Percentiles rank a stretch among this genome's conserved stretches.
Evolutionary conservation across 2,113 vertebrate genomes (phyloP).

Genomic region (Paralichthys olivaceus): DNA sequence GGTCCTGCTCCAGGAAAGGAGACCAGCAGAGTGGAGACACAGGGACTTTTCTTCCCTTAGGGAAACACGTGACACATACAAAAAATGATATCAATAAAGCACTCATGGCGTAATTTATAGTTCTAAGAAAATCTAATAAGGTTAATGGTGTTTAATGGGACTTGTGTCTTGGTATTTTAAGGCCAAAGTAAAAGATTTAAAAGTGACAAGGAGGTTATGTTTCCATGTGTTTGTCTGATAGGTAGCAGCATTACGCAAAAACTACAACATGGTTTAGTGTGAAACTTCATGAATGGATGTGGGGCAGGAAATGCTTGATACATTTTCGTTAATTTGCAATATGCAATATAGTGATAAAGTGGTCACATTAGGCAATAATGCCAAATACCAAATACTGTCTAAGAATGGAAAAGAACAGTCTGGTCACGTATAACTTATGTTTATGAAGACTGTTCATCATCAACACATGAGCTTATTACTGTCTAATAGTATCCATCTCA

Average conservation of each 20-base stretch:
- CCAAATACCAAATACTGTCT: neutral
- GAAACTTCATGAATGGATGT: too few species aligned
- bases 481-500: neutral
- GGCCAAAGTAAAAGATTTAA: neutral
- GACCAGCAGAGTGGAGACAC: slow-evolving; percentile 43
- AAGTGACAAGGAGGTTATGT: too few species aligned
- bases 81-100: slow-evolving; percentile 16
- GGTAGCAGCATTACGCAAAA: too few species aligned
- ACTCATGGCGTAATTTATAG: neutral
- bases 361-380: neutral
- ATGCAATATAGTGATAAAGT: too few species aligned
- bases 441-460: neutral
- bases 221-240: too few species aligned
- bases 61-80: slow-evolving; percentile 28
- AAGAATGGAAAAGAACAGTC: neutral
- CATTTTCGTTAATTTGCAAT: too few species aligned
- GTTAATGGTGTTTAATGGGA: neutral
- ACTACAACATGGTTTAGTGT: too few species aligned
- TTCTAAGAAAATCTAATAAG: neutral
- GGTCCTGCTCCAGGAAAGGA: slow-evolving; percentile 70
- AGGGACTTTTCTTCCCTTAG: slow-evolving; percentile 59
- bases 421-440: neutral
- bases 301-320: too few species aligned
- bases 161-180: neutral
- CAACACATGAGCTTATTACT: neutral